Conservation (phyloP, 2,888 invertebrate species). For the Aporophyla lueneburgensis region DNA sequence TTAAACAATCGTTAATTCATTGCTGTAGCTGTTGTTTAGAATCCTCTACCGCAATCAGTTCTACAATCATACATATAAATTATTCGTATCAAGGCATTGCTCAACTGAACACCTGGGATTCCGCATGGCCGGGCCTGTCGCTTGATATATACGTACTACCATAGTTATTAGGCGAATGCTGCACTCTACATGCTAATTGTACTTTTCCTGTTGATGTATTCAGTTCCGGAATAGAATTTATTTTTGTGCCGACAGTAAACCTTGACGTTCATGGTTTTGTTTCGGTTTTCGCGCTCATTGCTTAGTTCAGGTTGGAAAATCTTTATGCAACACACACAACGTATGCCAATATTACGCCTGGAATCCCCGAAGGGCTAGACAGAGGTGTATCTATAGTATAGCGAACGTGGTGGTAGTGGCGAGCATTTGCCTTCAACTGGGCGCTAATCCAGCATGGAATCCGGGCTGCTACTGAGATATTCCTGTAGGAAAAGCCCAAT, state of each 20-base stretch:
- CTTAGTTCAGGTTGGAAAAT: neutral
- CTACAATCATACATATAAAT: conserved; percentile 49
- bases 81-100: conserved; percentile 49
- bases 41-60: conserved; percentile 60
- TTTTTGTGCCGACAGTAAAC: conserved; percentile 33
- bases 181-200: conserved; percentile 70
- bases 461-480: neutral
- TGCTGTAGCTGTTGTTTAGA: conserved; percentile 38
- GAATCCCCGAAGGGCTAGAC: too few species aligned
- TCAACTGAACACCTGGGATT: conserved; percentile 66
- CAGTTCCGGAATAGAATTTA: conserved; percentile 48
- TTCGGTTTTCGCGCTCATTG: conserved; percentile 21
- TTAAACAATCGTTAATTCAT: conserved; percentile 43
- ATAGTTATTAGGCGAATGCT: conserved; percentile 60
- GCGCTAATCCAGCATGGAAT: neutral
- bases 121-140: conserved; percentile 41
- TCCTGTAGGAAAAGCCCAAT: neutral
- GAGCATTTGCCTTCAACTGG: neutral
- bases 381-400: neutral
- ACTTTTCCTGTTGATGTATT: conserved; percentile 68
- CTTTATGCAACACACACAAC: neutral
- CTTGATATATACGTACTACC: conserved; percentile 13
- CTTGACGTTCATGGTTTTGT: conserved; percentile 33
- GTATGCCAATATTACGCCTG: neutral
- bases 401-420: neutral